phyloP scores from a whole-genome alignment of 1,140 invertebrate genomes.

The Heliconius hewitsoni region DNA sequence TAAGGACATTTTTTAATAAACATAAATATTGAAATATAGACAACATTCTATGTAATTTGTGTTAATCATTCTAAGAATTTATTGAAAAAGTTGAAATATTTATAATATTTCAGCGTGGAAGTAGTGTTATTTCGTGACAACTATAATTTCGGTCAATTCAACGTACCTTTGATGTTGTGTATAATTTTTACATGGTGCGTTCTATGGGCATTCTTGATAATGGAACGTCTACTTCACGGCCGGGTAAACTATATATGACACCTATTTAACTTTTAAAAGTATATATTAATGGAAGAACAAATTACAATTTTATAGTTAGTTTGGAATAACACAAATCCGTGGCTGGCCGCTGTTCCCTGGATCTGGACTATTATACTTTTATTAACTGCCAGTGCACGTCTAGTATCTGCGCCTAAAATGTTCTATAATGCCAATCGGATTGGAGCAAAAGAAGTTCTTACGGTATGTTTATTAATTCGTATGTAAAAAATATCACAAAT shows the following conservation, averaged over 20 bases:
- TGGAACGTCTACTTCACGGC: conserved; percentile 50
- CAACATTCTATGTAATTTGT: not conserved
- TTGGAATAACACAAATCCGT: conserved; percentile 63
- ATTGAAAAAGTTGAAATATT: not conserved
- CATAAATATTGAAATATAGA: not conserved
- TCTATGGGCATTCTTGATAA: conserved; percentile 55
- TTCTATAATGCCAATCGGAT: conserved; percentile 53
- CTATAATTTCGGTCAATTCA: conserved; percentile 51
- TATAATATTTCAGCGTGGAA: conserved; percentile 59
- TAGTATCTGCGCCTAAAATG: conserved; percentile 39
- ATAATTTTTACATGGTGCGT: conserved; percentile 53
- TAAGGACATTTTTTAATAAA: conserved; percentile 42
- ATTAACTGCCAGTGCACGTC: conserved; percentile 42
- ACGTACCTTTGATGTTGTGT: conserved; percentile 49
- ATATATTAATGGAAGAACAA: not conserved
- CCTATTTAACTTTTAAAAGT: not conserved
- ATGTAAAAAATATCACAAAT: not conserved
- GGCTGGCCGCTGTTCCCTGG: conserved; percentile 60
- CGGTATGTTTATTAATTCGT: conserved; percentile 45
- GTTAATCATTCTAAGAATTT: not conserved
- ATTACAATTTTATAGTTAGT: conserved; percentile 51
- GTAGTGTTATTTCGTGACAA: conserved; percentile 53
- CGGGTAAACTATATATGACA: conserved; percentile 42
- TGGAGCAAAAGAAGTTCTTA: conserved; percentile 54
- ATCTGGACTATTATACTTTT: conserved; percentile 54